phyloP scores from a whole-genome alignment of 2,797 vertebrate genomes.

The Dendrocincla fuliginosa region DNA sequence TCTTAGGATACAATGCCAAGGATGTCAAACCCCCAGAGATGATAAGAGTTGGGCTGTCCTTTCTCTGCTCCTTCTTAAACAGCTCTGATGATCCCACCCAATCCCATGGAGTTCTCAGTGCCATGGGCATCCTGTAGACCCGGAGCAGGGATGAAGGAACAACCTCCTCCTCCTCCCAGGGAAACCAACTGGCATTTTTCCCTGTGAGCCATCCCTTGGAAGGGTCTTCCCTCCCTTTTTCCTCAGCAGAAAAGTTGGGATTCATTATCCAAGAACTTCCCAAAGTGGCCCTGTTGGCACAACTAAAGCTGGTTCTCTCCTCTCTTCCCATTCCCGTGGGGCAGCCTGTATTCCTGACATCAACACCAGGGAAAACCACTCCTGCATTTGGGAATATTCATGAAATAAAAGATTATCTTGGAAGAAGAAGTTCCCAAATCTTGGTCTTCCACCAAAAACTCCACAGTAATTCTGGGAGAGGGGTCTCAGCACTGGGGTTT shows the following conservation, averaged over 20 bases:
- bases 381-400: neutral
- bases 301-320: neutral
- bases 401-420: neutral
- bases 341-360: neutral
- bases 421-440: neutral
- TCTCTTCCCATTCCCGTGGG: neutral
- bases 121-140: neutral
- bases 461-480: neutral
- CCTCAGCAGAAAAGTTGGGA: neutral
- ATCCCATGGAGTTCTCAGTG: neutral
- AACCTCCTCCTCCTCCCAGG: neutral
- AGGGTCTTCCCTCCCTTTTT: neutral
- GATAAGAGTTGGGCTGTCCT: constrained; percentile 57
- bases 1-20: constrained; percentile 66
- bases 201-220: neutral
- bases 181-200: neutral
- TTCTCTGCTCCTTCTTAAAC: neutral
- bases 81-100: neutral
- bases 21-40: constrained; percentile 62
- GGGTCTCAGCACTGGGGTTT: neutral
- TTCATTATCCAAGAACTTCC: neutral
- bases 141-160: neutral
- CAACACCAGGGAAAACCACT: neutral
- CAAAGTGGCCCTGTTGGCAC: neutral
- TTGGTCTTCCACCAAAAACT: neutral